Conservation (phyloP, 1,140 invertebrate genomes). For the Diabrotica undecimpunctata region DNA sequence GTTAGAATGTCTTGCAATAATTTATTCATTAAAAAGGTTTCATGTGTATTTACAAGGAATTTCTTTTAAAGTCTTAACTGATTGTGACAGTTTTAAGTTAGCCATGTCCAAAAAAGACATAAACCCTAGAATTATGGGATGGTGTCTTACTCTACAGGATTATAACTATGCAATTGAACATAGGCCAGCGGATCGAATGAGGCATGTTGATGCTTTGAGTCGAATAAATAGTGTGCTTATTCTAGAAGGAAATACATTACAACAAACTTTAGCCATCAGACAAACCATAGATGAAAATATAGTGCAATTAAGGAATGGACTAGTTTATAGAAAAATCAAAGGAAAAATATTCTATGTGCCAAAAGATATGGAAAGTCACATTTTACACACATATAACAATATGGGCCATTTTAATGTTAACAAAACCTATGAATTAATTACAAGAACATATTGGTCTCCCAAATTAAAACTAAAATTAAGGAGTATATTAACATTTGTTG, state of each 20-base stretch:
- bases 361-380: not conserved
- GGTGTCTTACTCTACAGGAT: too few species aligned
- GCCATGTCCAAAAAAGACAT: too few species aligned
- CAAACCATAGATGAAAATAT: slow-evolving; percentile 28
- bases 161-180: too few species aligned
- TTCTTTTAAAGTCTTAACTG: slow-evolving; percentile 40
- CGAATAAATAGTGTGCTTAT: not conserved
- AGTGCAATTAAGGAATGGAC: not conserved
- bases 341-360: slow-evolving; percentile 11
- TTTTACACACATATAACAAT: not conserved
- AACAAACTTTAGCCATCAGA: slow-evolving; percentile 37
- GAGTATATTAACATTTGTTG: slow-evolving; percentile 33
- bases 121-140: too few species aligned
- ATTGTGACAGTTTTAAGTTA: too few species aligned
- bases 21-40: slow-evolving; percentile 44
- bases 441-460: slow-evolving; percentile 36
- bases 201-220: not conserved
- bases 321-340: slow-evolving; percentile 12
- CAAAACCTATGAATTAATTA: slow-evolving; percentile 7
- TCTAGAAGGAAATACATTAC: slow-evolving; percentile 1
- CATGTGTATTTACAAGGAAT: slow-evolving; percentile 14
- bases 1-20: slow-evolving; percentile 48
- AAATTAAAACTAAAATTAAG: slow-evolving; percentile 36
- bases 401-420: not conserved
- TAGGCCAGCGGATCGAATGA: not conserved